phyloP scores from a whole-genome alignment of 2,888 invertebrate species.

The Rhamphomyia laevipes region DNA sequence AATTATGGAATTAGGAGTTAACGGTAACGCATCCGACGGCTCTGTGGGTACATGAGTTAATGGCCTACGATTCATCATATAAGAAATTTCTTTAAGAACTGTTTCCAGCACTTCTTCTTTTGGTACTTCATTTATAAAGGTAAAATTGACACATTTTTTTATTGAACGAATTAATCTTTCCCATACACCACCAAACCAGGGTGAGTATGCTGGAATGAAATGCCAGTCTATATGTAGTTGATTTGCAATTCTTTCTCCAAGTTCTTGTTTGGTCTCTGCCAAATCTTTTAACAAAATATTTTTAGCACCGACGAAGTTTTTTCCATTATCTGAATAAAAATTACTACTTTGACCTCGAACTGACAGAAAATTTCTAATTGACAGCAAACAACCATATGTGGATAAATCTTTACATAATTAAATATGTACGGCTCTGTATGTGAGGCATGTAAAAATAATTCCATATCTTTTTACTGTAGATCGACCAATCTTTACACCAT shows the following conservation, averaged over 20 bases:
- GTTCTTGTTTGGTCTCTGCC: neutral
- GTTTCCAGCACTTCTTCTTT: neutral
- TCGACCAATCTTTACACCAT: neutral
- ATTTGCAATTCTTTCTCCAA: too few species aligned
- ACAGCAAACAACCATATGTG: neutral
- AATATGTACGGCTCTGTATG: constrained; percentile 3
- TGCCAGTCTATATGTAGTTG: neutral
- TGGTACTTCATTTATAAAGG: neutral
- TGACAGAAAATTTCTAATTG: too few species aligned
- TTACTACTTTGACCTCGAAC: neutral
- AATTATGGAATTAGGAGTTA: too few species aligned
- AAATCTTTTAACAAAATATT: constrained; percentile 2
- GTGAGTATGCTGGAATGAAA: constrained; percentile 4
- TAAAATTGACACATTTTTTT: constrained; percentile 1
- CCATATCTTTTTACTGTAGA: neutral
- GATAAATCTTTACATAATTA: neutral
- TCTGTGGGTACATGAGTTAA: too few species aligned
- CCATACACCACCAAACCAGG: constrained; percentile 5
- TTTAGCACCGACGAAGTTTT: constrained; percentile 1
- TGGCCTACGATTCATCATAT: too few species aligned
- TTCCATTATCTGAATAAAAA: constrained; percentile 3
- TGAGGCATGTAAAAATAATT: constrained; percentile 3
- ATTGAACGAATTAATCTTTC: constrained; percentile 4
- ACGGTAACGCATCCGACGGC: too few species aligned
- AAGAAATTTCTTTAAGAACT: too few species aligned